Conservation (phyloP, 2,113 vertebrate species). For the Sclerurus mexicanus region DNA sequence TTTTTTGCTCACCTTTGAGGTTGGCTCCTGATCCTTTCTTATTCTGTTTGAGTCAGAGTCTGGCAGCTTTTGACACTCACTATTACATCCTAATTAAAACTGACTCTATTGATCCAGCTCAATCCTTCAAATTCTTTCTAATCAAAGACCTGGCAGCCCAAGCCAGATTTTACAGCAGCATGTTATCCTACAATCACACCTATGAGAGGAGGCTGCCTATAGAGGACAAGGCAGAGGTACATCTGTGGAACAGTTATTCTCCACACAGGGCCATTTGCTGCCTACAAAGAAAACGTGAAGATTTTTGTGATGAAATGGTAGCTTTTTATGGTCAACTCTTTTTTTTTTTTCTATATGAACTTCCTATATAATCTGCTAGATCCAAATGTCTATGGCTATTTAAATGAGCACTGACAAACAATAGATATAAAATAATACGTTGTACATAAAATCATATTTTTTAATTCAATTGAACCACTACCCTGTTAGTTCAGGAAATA, state of each 20-base stretch:
- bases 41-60: background rate
- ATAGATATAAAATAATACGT: background rate
- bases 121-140: conserved; percentile 12
- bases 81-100: conserved; percentile 24
- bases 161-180: background rate
- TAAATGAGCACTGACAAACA: background rate
- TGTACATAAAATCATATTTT: background rate
- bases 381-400: background rate
- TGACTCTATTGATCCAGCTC: background rate
- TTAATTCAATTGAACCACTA: background rate
- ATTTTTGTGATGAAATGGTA: background rate
- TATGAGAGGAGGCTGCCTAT: background rate
- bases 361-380: background rate
- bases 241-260: background rate
- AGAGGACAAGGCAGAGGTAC: background rate
- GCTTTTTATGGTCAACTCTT: background rate
- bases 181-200: background rate
- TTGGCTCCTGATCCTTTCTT: background rate
- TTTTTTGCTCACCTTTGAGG: background rate
- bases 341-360: background rate
- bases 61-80: background rate
- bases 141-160: background rate
- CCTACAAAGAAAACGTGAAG: background rate
- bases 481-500: background rate
- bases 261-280: background rate